phyloP scores from a whole-genome alignment of 2,113 vertebrate genomes.

The Dendropsophus ebraccatus region DNA sequence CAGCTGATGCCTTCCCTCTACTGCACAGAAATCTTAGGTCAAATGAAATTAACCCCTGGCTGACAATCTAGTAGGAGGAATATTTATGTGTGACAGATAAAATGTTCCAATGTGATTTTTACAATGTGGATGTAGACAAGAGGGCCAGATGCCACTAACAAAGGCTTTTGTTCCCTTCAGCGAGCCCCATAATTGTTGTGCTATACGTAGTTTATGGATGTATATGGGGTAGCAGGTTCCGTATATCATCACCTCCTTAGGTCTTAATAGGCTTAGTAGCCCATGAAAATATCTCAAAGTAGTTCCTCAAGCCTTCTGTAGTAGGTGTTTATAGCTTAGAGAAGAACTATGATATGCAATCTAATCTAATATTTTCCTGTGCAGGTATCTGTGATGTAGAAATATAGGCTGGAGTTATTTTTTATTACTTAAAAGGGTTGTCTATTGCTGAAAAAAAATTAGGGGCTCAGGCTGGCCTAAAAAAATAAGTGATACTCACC shows the following conservation, averaged over 20 bases:
- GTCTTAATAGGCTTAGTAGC: neutral
- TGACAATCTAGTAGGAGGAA: constrained; percentile 27
- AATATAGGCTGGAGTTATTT: neutral
- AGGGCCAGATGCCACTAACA: neutral
- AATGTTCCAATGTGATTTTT: constrained; percentile 18
- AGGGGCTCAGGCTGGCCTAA: too few species aligned
- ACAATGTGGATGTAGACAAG: neutral
- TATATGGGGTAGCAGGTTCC: neutral
- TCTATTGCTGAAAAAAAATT: too few species aligned
- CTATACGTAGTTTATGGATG: neutral
- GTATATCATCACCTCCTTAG: neutral
- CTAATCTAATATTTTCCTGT: too few species aligned
- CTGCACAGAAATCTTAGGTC: constrained; percentile 29
- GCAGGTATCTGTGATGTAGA: neutral
- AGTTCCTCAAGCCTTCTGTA: neutral
- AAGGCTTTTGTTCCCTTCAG: constrained; percentile 21
- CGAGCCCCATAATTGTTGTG: neutral
- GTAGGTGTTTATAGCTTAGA: neutral
- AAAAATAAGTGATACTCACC: too few species aligned
- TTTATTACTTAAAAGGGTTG: neutral
- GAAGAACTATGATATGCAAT: neutral
- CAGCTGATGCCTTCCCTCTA: constrained; percentile 33
- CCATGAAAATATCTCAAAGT: neutral
- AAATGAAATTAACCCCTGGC: constrained; percentile 42
- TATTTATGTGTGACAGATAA: constrained; percentile 41